phyloP scores from a whole-genome alignment of 2,113 vertebrate species.

The Chaetorhynchus papuensis region DNA sequence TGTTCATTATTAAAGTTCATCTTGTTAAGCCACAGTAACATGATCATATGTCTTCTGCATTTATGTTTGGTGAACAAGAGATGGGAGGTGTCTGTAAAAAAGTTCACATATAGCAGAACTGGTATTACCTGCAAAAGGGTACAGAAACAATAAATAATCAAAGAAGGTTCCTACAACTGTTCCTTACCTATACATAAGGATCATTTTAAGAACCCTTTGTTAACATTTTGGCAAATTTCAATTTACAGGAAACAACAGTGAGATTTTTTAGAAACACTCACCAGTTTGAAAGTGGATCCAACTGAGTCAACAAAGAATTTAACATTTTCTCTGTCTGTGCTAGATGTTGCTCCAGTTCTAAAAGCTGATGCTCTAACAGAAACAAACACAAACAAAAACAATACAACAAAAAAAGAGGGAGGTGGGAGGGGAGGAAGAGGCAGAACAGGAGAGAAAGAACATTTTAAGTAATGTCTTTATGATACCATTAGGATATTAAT shows the following conservation, averaged over 20 bases:
- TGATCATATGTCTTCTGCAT: background rate
- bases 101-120: background rate
- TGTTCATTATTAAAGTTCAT: background rate
- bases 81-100: background rate
- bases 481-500: background rate
- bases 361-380: slow-evolving; percentile 82
- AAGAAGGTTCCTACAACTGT: background rate
- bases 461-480: background rate
- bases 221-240: background rate
- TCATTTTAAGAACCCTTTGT: background rate
- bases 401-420: background rate
- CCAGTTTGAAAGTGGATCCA: slow-evolving; percentile 90
- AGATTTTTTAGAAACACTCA: slow-evolving; percentile 57
- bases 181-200: background rate
- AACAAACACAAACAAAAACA: background rate
- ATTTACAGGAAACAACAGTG: background rate
- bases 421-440: rapidly evolving
- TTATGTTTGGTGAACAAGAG: background rate
- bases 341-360: slow-evolving; percentile 84
- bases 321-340: slow-evolving; percentile 89
- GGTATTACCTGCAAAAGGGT: background rate
- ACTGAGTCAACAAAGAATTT: slow-evolving; percentile 86
- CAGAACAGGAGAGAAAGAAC: background rate
- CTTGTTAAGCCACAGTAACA: background rate
- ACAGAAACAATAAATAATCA: background rate